Percentiles rank a stretch among this genome's conserved stretches.
Conservation (phyloP, 2,888 invertebrate genomes). For the Dexiosoma caninum region DNA sequence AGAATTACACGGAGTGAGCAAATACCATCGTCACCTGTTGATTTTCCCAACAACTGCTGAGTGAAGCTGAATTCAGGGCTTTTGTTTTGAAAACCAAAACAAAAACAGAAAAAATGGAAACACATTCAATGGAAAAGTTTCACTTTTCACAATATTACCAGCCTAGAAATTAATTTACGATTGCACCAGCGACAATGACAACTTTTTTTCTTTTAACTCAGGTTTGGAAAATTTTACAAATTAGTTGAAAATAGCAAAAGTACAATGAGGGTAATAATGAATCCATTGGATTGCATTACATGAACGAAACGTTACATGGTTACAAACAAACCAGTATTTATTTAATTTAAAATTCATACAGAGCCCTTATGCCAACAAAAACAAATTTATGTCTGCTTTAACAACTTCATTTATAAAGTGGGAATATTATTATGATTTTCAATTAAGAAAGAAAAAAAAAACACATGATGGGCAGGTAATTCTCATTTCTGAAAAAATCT, state of each 20-base stretch:
- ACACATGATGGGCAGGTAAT: not conserved
- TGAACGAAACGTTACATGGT: not conserved
- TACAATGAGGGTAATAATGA: not conserved
- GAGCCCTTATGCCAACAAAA: not conserved
- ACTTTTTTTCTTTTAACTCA: not conserved
- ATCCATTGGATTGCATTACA: not conserved
- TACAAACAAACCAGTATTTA: not conserved
- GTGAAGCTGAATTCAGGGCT: not conserved
- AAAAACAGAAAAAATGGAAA: not conserved
- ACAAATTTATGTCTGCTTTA: not conserved
- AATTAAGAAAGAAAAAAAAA: not conserved
- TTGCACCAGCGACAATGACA: conserved; percentile 37
- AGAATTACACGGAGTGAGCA: not conserved
- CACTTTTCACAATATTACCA: conserved; percentile 46
- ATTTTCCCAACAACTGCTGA: conserved; percentile 19
- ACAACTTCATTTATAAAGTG: not conserved
- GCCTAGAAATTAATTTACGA: conserved; percentile 49
- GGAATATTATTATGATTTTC: conserved; percentile 5
- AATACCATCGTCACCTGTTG: not conserved
- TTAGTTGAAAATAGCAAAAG: conserved; percentile 29
- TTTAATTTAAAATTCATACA: not conserved
- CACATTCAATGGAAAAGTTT: conserved; percentile 38
- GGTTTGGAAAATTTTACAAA: conserved; percentile 39
- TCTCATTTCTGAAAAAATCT: not conserved
- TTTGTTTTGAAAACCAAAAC: not conserved